A percentile compares a stretch with the other conserved stretches of the same genome.
phyloP scores from a whole-genome alignment of 2,797 vertebrate species.

The Lates japonicus region DNA sequence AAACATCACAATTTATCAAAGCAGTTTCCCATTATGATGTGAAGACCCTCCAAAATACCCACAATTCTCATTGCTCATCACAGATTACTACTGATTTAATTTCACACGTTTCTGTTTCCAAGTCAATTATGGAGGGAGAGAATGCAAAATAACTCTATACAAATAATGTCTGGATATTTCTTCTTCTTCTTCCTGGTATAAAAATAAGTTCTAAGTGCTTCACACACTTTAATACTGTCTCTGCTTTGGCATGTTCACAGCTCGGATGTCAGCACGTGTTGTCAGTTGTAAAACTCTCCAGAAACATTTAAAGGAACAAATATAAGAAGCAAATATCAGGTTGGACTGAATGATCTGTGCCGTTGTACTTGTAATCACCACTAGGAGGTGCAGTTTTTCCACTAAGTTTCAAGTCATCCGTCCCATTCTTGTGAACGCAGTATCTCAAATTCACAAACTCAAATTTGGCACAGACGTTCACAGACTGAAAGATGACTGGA shows the following conservation, averaged over 20 bases:
- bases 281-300: background rate
- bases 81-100: constrained; percentile 61
- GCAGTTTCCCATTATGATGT: constrained; percentile 42
- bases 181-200: constrained; percentile 80
- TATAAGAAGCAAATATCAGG: background rate
- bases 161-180: constrained; percentile 69
- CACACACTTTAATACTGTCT: constrained; percentile 95
- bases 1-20: constrained; percentile 62
- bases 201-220: constrained; percentile 92
- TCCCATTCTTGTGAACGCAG: no score
- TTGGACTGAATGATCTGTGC: background rate
- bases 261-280: constrained; percentile 35
- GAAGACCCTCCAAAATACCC: constrained; percentile 32
- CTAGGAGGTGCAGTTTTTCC: background rate
- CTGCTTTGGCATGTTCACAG: constrained; percentile 81
- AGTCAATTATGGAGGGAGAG: constrained; percentile 69
- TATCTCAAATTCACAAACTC: no score
- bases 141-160: constrained; percentile 82
- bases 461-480: no score
- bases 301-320: constrained; percentile 30
- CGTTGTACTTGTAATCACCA: background rate
- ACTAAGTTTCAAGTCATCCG: no score
- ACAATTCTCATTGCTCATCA: constrained; percentile 44
- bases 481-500: no score
- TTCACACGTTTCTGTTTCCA: constrained; percentile 46